A percentile compares a stretch with the other conserved stretches of the same genome.
phyloP scores from a whole-genome alignment of 2,797 vertebrate genomes.

The Microctenopoma lineatum region DNA sequence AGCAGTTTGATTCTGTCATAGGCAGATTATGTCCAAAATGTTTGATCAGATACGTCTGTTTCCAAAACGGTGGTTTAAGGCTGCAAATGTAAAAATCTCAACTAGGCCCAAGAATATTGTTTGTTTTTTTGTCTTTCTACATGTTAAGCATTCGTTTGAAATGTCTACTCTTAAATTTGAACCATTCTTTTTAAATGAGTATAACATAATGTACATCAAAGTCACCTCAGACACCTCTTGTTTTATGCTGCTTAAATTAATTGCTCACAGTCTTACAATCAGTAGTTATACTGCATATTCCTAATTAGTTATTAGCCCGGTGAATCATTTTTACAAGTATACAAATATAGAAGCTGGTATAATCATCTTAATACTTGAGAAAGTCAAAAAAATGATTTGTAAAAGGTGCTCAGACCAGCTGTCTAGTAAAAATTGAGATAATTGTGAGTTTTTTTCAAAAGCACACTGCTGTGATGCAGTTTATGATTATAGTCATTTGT shows the following conservation, averaged over 20 bases:
- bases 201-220: slow-evolving; percentile 22
- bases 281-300: slow-evolving; percentile 10
- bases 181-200: slow-evolving; percentile 17
- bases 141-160: slow-evolving; percentile 18
- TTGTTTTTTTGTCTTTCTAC: slow-evolving; percentile 21
- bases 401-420: slow-evolving; percentile 24
- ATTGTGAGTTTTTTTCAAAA: slow-evolving; percentile 2
- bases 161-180: slow-evolving; percentile 30
- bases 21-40: slow-evolving; percentile 8
- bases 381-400: neutral
- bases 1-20: slow-evolving; percentile 47
- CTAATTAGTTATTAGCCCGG: slow-evolving; percentile 8
- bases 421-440: neutral
- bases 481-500: neutral
- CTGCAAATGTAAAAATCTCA: slow-evolving; percentile 19
- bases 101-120: slow-evolving; percentile 6
- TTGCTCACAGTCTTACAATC: slow-evolving; percentile 7
- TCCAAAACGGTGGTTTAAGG: neutral
- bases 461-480: slow-evolving; percentile 19
- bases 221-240: slow-evolving; percentile 20
- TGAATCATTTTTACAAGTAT: slow-evolving; percentile 12
- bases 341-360: slow-evolving; percentile 15
- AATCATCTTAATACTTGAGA: slow-evolving; percentile 9
- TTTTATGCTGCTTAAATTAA: slow-evolving; percentile 15
- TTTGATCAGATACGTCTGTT: slow-evolving; percentile 25